Evolutionary conservation across 1,140 invertebrate species (phyloP), one percentile per base, ranked within the genome.

Genomic region (Drosophila quadrilineata): DNA sequence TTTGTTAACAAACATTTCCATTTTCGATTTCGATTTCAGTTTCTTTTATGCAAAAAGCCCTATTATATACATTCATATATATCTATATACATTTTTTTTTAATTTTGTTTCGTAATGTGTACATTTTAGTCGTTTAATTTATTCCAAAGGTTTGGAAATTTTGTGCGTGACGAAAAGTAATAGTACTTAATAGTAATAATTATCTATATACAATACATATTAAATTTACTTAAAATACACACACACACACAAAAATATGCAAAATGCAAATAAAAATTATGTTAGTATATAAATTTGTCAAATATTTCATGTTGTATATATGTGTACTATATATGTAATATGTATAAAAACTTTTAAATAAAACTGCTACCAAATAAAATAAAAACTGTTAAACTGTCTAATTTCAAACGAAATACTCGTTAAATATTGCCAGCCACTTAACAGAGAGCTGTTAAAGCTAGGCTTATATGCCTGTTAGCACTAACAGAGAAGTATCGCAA

Each of bases 91-190:
- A n/a, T n/a, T n/a, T n/a, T n/a, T n/a, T n/a, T n/a, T n/a, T n/a
- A n/a, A n/a, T 75, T 82, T 71, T 75, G 59, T 84, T 71, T 79
- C 63, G 64, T 84, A 71, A 63, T 82, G 77, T 84, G 77, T 82
- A 82, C 77, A 82, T 82, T 79, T 77, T 79, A 79, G 75, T 79
- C 75, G 57, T 77, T 74, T 79, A 74, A 79, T 79, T 79, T 79
- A 79, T 79, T 79, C 75, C 75, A 77, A 74, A 74, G 75, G 75
- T 71, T 84, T 74, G 77, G 73, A 77, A 84, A 71, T 53, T 71
- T 67, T 67, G 74, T 72, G 58, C 65, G 75, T 73, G 70, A 62
- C 70, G 60, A 79, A 63, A 57, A 71, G 59, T 48, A 67, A 65
- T 84, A 85, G 79, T 85, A 85, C 65, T 84, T 82, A 71, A 79